These are phyloP conservation scores for Merluccius polli DNA, from an alignment of 2,797 vertebrate genomes.

Conservation along the genomic window DNA sequence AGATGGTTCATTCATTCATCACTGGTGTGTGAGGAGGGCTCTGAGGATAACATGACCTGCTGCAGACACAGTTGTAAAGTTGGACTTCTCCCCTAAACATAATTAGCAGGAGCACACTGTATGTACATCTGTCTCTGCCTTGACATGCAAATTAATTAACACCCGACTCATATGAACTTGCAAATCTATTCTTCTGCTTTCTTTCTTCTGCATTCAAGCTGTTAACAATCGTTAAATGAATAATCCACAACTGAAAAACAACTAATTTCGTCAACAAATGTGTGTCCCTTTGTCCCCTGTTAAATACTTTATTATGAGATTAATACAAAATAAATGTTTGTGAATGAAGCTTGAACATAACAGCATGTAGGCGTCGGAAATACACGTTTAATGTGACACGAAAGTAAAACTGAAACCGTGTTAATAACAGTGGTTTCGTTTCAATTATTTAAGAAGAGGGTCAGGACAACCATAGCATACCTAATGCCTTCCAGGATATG, in stretches of 20 bases:
- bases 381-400: neutral
- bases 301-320: neutral
- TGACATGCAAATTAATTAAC: neutral
- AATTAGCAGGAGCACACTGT: neutral
- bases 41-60: constrained; percentile 9
- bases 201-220: neutral
- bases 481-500: neutral
- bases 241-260: neutral
- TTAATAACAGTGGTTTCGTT: neutral
- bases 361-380: neutral
- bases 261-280: neutral
- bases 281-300: neutral
- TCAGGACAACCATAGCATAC: neutral
- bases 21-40: constrained; percentile 24
- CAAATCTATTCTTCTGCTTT: neutral
- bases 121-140: neutral
- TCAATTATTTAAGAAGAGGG: neutral
- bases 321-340: neutral
- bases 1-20: constrained; percentile 35
- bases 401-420: neutral
- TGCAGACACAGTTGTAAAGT: constrained; percentile 15
- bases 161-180: neutral
- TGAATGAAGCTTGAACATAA: neutral
- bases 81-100: constrained; percentile 23
- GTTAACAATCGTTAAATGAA: no score